Evolutionary conservation across 2,797 vertebrate species (phyloP), one percentile per base, ranked within the genome.

Genomic region (Taeniopygia guttata): DNA sequence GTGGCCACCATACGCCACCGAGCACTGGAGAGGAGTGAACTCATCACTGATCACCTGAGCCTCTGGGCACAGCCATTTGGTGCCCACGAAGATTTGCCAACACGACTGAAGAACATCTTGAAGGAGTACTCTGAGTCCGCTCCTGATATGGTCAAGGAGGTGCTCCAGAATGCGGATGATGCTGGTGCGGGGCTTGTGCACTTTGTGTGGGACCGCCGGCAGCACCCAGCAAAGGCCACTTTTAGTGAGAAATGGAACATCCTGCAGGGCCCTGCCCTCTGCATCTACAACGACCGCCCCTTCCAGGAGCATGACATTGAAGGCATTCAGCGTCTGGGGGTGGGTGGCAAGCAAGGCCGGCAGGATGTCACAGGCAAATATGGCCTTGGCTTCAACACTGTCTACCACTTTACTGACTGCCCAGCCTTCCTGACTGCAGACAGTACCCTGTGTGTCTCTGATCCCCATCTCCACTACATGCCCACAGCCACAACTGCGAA

Each of bases 121-220:
- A 98, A 86, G 25, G 98, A 98, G 8, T 98, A 99, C 95, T 19
- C 36, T 5, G 97, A 96, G 5, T 88, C 97, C 2, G 97, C 98
- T 34, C 97, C 94, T 54, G 98, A 98, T 75, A 97, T 98, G 32
- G 92, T 99, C 30, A 99, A 97, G 95, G 98, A 99, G 94, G 77
- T 99, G 14, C 93, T 99, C 59, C 98, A 99, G 97, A 99, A 99
- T 76, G 98, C 98, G 0, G 98, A 99, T 7, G 98, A 99, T 95
- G 98, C 98, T 58, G 98, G 98, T 8, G 98, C 98, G 1, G 97
- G 97, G 18, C 98, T 98, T 92, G 97, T 99, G 69, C 97, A 99
- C 87, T 98, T 99, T 11, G 94, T 99, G 63, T 98, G 98, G 98
- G 98, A 99, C 95, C 96, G 87, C 92, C 97, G 98, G 68, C 94